Evolutionary conservation across 2,888 invertebrate genomes (phyloP).

Genomic region (Lacanobia wlatinum): DNA sequence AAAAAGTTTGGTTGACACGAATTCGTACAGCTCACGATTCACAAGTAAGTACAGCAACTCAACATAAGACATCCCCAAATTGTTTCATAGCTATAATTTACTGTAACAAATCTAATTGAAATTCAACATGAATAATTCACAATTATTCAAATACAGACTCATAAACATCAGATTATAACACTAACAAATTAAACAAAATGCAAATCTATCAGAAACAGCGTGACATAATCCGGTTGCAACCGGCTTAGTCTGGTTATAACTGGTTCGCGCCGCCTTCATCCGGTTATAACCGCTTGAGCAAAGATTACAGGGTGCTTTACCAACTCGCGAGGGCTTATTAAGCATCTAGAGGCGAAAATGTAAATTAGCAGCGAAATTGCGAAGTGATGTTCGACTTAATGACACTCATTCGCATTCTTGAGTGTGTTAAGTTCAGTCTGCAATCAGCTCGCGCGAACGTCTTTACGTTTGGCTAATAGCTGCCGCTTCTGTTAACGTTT

Average conservation of each 20-base stretch:
- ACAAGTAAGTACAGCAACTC: too few relatives aligned
- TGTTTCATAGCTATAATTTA: conserved; percentile 27
- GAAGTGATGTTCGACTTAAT: conserved; percentile 72
- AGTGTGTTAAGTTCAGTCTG: conserved; percentile 65
- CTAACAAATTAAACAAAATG: conserved; percentile 57
- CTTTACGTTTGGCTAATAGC: conserved; percentile 65
- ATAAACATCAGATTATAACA: conserved; percentile 47
- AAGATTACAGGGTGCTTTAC: conserved; percentile 75
- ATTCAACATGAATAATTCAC: conserved; percentile 45
- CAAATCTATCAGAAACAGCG: conserved; percentile 61
- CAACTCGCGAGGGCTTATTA: conserved; percentile 75
- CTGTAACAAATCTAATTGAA: conserved; percentile 33
- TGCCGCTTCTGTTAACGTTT: conserved; percentile 54
- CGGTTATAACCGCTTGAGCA: conserved; percentile 64
- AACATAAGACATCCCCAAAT: conserved; percentile 7
- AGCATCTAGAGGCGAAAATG: conserved; percentile 75
- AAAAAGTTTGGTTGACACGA: too few relatives aligned
- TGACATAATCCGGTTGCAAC: conserved; percentile 60
- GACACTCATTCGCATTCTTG: conserved; percentile 68
- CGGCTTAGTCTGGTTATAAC: conserved; percentile 65
- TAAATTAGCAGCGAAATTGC: conserved; percentile 77
- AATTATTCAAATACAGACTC: conserved; percentile 27
- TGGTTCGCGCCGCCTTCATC: conserved; percentile 63
- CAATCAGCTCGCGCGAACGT: conserved; percentile 66
- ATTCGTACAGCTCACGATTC: too few relatives aligned